Conservation (phyloP, 2,113 vertebrate genomes). For the Corythoichthys intestinalis region DNA sequence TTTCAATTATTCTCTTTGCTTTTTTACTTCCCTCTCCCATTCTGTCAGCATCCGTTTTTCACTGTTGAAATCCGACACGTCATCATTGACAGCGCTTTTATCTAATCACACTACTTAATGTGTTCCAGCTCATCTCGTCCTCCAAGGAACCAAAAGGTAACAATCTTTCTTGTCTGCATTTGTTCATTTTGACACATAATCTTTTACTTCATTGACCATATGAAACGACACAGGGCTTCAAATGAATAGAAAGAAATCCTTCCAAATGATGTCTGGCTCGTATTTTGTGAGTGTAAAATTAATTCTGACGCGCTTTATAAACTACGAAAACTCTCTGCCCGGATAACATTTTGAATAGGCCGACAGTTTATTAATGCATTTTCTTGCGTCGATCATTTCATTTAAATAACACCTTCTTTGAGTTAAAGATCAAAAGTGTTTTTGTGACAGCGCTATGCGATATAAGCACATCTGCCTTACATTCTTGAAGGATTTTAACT, state of each 20-base stretch:
- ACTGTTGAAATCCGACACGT: slow-evolving; percentile 33
- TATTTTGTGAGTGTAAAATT: neutral
- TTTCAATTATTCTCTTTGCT: slow-evolving; percentile 23
- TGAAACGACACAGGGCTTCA: slow-evolving; percentile 13
- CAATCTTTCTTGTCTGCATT: slow-evolving; percentile 37
- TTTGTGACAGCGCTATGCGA: too few species aligned
- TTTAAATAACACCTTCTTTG: neutral
- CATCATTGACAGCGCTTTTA: slow-evolving; percentile 51
- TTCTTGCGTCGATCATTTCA: too few species aligned
- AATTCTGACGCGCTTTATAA: neutral
- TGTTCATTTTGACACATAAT: slow-evolving; percentile 50
- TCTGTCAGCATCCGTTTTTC: slow-evolving; percentile 38
- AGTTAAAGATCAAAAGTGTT: neutral
- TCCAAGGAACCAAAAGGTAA: slow-evolving; percentile 21
- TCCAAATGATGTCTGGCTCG: slow-evolving; percentile 6
- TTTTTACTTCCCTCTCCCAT: slow-evolving; percentile 24
- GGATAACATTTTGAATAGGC: too few species aligned
- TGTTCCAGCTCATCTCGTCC: slow-evolving; percentile 30
- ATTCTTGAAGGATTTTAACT: too few species aligned
- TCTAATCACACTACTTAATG: slow-evolving; percentile 62
- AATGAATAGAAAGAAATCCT: slow-evolving; percentile 27
- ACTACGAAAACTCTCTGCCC: slow-evolving; percentile 4
- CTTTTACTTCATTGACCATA: slow-evolving; percentile 33
- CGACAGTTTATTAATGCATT: too few species aligned
- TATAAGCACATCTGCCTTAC: too few species aligned